Conservation (phyloP, 2,888 invertebrate genomes). For the Volucella inflata region DNA sequence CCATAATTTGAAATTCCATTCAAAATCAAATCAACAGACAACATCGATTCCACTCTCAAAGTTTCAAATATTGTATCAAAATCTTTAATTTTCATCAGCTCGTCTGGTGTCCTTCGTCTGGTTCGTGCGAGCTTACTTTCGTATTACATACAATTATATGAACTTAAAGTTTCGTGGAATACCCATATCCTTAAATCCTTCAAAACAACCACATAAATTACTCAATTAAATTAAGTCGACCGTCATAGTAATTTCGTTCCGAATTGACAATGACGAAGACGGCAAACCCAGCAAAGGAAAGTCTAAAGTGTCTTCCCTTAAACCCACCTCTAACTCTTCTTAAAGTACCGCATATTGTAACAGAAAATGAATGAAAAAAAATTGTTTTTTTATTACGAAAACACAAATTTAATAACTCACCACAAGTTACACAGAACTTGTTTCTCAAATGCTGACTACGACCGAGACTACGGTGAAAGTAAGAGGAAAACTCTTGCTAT, state of each 20-base stretch:
- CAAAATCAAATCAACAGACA: slow-evolving; percentile 6
- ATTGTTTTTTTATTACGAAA: slow-evolving; percentile 19
- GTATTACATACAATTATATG: not conserved
- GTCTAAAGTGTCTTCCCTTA: not conserved
- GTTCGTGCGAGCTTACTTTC: too few relatives aligned
- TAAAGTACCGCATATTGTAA: not conserved
- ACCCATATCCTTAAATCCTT: slow-evolving; percentile 19
- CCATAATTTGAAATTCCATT: not conserved
- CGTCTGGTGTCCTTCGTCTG: not conserved
- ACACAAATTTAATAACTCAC: slow-evolving; percentile 62
- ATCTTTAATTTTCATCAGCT: not conserved
- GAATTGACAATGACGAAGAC: slow-evolving; percentile 49
- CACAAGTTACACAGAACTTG: slow-evolving; percentile 27
- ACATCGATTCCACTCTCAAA: slow-evolving; percentile 18
- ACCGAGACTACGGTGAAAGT: slow-evolving; percentile 8
- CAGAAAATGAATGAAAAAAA: slow-evolving; percentile 9
- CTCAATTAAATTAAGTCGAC: slow-evolving; percentile 71
- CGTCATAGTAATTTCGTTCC: slow-evolving; percentile 53
- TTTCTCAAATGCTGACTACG: slow-evolving; percentile 30
- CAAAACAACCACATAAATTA: slow-evolving; percentile 69
- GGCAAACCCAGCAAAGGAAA: slow-evolving; percentile 2
- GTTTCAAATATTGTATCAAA: not conserved
- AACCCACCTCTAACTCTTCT: slow-evolving; percentile 20
- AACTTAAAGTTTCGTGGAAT: slow-evolving; percentile 30
- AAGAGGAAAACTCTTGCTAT: slow-evolving; percentile 26